Evolutionary conservation across 1,140 invertebrate species (phyloP).

Genomic region (Delia radicum): DNA sequence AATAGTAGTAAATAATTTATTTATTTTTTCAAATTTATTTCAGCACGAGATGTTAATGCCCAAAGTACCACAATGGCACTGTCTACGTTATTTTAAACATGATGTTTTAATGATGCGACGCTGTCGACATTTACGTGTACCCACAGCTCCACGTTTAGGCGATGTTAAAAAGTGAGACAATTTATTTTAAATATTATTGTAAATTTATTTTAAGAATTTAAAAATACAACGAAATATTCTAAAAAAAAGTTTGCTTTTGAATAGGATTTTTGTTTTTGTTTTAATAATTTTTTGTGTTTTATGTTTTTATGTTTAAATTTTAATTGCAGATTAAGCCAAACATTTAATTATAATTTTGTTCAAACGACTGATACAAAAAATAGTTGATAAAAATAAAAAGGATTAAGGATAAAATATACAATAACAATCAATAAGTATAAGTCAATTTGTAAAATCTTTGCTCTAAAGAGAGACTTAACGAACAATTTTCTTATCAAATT

Average conservation of each 20-base stretch:
- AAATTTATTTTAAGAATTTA: no score
- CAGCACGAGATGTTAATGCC: slow-evolving; percentile 52
- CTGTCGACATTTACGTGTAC: slow-evolving; percentile 60
- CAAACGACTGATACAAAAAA: slow-evolving; percentile 8
- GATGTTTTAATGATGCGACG: slow-evolving; percentile 66
- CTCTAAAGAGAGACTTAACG: no score
- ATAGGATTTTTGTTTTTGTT: background rate
- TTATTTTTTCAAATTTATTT: background rate
- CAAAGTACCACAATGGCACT: slow-evolving; percentile 75
- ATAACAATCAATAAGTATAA: no score
- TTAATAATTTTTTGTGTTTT: background rate
- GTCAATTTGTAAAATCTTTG: no score
- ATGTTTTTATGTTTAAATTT: background rate
- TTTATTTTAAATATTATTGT: background rate
- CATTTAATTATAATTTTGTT: slow-evolving; percentile 7
- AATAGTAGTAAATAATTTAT: slow-evolving; percentile 1
- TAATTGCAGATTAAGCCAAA: background rate
- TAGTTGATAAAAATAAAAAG: background rate
- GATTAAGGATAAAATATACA: no score
- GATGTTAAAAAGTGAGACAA: slow-evolving; percentile 36
- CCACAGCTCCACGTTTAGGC: slow-evolving; percentile 46
- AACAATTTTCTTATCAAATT: no score
- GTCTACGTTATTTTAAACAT: slow-evolving; percentile 73
- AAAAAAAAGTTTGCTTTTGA: background rate
- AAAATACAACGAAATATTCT: background rate